A percentile compares a stretch with the other conserved stretches of the same genome.
phyloP scores from a whole-genome alignment of 53 echinoderm and acorn worm species.

The Hippasteria phrygiana region DNA sequence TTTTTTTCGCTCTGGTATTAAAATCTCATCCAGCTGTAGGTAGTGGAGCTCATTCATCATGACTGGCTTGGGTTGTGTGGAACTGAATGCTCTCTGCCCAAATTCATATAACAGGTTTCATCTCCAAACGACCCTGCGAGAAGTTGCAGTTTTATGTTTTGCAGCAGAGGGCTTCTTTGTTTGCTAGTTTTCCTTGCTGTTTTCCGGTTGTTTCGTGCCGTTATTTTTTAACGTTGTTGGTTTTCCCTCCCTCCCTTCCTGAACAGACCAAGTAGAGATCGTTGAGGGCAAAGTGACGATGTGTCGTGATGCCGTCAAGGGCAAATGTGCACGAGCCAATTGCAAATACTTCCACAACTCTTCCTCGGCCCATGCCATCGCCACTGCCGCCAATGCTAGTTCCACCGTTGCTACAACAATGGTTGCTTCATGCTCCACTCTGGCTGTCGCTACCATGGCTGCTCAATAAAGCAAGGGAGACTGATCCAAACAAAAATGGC shows the following conservation, averaged over 20 bases:
- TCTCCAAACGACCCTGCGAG: not conserved
- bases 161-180: not conserved
- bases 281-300: conserved; percentile 99
- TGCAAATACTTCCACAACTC: conserved; percentile 99
- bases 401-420: conserved; percentile 41
- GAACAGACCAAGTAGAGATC: conserved; percentile 98
- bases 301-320: conserved; percentile 99
- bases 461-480: conserved; percentile 55
- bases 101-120: not conserved
- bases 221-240: conserved; percentile 55
- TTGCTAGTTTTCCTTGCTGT: not conserved
- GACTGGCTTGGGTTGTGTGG: not conserved
- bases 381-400: conserved; percentile 44
- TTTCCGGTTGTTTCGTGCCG: conserved; percentile 26
- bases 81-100: not conserved
- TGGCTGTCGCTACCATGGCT: conserved; percentile 68
- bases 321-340: conserved; percentile 99
- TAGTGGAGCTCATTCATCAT: not conserved
- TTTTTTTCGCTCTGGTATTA: not conserved
- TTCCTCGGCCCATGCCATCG: conserved; percentile 4
- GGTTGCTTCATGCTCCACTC: conserved; percentile 57
- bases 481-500: not conserved
- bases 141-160: not conserved
- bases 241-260: conserved; percentile 43
- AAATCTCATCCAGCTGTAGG: not conserved